Evolutionary conservation across 2,888 invertebrate species (phyloP), one percentile per base, ranked within the genome.

Genomic region (Agrotis ipsilon): DNA sequence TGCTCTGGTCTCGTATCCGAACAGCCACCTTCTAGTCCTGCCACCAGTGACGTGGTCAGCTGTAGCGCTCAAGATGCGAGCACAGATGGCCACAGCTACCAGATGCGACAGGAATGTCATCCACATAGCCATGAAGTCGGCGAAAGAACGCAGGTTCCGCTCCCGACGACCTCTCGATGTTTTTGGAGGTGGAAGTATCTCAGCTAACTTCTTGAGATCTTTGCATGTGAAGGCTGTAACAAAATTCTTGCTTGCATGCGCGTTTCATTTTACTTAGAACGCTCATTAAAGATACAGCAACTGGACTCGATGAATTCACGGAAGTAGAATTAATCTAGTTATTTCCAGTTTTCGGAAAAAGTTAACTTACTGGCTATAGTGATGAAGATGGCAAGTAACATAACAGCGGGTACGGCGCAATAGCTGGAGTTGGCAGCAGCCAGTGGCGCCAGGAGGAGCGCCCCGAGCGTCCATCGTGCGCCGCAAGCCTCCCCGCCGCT

Each of bases 11-110:
- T 97, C 96, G 81, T 97, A 94, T 2, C 97, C 97, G 81, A 97
- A 97, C 49, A 97, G 87, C 96, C 97, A 97, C 58, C 96, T 94
- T 71, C 97, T 94, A n/a, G 97, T 96, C 48, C 96, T 91, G 1
- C 97, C 97, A 21, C 94, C 96, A 45, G 97, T 97, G 70, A 97
- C 97, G 78, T 97, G 97, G 84, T 97, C 97, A 11, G 97, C 96
- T 1, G 97, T 97, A 3, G 97, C 97, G 72, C 97, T 97, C 21
- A 97, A 94, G 21, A 97, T 96, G 75, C 97, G 93, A 16, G 97
- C 97, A 82, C 97, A 97, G 0, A 97, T 96, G 0, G 97, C 97
- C 27, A 97, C 96, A 1, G 97, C 97, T 27, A 97, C 96, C 77
- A 97, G 86, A 81, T 97, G 96, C 2, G 97, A 96, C 45, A 97